phyloP scores from a whole-genome alignment of 1,140 invertebrate genomes.

The Pogonomyrmex californicus region DNA sequence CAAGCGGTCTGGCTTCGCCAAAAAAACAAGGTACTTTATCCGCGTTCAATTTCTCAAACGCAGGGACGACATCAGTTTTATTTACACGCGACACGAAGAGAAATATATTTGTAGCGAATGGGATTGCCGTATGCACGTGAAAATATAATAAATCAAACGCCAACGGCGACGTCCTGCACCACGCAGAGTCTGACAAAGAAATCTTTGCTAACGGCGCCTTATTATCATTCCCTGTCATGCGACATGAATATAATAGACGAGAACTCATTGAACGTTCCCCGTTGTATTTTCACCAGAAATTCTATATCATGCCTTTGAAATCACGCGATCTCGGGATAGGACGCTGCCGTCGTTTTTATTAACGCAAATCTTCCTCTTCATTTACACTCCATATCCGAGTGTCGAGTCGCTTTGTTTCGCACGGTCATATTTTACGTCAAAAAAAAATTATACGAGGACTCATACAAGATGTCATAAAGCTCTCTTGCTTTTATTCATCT shows the following conservation, averaged over 20 bases:
- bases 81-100: slow-evolving; percentile 44
- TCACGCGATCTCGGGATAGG: slow-evolving; percentile 35
- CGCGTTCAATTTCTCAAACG: slow-evolving; percentile 51
- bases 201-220: slow-evolving; percentile 60
- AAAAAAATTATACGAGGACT: slow-evolving; percentile 16
- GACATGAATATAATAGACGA: slow-evolving; percentile 62
- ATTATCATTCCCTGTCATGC: slow-evolving; percentile 69
- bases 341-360: slow-evolving; percentile 59
- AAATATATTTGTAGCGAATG: slow-evolving; percentile 52
- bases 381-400: slow-evolving; percentile 48
- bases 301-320: slow-evolving; percentile 51
- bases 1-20: neutral
- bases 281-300: slow-evolving; percentile 42
- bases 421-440: slow-evolving; percentile 28
- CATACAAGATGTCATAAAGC: neutral
- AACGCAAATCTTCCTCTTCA: slow-evolving; percentile 49
- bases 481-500: neutral
- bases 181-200: slow-evolving; percentile 57
- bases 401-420: slow-evolving; percentile 40
- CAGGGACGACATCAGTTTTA: slow-evolving; percentile 53
- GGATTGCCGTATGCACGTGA: slow-evolving; percentile 58
- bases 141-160: slow-evolving; percentile 52
- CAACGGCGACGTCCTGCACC: slow-evolving; percentile 53
- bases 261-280: slow-evolving; percentile 54
- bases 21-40: slow-evolving; percentile 9